Evolutionary conservation across 2,888 invertebrate species (phyloP).

Genomic region (Luffia ferchaultella): DNA sequence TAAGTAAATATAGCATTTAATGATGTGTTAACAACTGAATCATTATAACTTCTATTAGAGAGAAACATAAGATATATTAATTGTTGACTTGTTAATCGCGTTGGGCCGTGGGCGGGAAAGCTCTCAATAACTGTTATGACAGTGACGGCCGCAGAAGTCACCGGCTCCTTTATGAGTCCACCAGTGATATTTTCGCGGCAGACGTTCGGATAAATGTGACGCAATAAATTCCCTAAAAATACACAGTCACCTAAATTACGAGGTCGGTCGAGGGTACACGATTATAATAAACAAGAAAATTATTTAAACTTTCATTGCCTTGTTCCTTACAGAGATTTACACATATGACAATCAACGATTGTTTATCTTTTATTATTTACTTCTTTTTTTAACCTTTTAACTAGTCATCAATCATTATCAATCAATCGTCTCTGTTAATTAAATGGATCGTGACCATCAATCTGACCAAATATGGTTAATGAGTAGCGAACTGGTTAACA

Average conservation of each 20-base stretch:
- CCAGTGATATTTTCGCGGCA: neutral
- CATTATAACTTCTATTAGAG: neutral
- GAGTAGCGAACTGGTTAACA: no score
- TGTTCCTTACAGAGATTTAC: no score
- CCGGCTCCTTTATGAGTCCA: neutral
- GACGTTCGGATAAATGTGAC: neutral
- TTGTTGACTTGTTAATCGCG: neutral
- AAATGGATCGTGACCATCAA: no score
- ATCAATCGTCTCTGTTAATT: no score
- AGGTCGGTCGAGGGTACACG: neutral
- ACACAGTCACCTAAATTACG: neutral
- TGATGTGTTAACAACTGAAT: neutral
- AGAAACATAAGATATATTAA: neutral
- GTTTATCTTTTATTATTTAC: no score
- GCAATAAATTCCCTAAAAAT: neutral
- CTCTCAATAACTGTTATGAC: neutral
- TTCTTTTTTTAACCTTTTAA: no score
- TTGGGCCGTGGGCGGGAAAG: neutral
- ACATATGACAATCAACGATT: no score
- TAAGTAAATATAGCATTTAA: no score
- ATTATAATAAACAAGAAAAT: no score
- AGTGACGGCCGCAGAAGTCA: neutral
- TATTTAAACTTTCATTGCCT: no score
- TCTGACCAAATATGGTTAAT: no score
- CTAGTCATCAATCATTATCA: no score